These are phyloP conservation scores for Okamejei kenojei DNA, from an alignment of 2,797 vertebrate species.

Conservation along the genomic window DNA sequence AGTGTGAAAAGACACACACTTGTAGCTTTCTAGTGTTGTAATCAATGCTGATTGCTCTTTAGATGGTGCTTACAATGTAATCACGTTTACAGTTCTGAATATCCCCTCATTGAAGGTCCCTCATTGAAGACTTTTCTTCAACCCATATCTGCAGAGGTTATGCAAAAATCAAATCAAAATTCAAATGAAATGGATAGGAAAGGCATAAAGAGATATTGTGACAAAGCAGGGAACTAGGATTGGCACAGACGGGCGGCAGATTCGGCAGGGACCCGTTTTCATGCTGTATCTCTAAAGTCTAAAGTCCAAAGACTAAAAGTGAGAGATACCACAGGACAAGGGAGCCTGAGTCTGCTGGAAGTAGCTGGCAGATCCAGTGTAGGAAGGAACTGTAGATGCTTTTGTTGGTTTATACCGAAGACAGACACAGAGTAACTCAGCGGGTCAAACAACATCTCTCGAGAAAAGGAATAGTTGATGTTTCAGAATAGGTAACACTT, in stretches of 20 bases:
- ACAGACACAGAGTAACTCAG: no score
- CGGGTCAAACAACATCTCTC: no score
- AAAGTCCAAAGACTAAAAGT: neutral
- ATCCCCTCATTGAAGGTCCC: neutral
- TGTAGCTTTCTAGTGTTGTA: neutral
- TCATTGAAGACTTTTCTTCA: neutral
- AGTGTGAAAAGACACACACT: neutral
- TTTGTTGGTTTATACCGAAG: no score
- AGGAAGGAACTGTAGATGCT: no score
- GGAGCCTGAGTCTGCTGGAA: neutral
- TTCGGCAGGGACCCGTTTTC: no score
- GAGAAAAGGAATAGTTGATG: no score
- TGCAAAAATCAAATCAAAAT: neutral
- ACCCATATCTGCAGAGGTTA: neutral
- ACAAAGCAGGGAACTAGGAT: no score
- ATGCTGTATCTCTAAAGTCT: no score
- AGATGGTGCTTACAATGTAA: neutral
- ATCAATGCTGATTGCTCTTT: neutral
- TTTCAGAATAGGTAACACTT: no score
- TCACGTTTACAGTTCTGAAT: neutral
- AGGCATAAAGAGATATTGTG: neutral
- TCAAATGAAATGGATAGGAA: neutral
- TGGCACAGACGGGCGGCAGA: no score
- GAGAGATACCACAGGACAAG: neutral
- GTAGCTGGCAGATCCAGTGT: neutral